Evolutionary conservation across 2,888 invertebrate species (phyloP), one percentile per base, ranked within the genome.

Genomic region (Sicus ferrugineus): DNA sequence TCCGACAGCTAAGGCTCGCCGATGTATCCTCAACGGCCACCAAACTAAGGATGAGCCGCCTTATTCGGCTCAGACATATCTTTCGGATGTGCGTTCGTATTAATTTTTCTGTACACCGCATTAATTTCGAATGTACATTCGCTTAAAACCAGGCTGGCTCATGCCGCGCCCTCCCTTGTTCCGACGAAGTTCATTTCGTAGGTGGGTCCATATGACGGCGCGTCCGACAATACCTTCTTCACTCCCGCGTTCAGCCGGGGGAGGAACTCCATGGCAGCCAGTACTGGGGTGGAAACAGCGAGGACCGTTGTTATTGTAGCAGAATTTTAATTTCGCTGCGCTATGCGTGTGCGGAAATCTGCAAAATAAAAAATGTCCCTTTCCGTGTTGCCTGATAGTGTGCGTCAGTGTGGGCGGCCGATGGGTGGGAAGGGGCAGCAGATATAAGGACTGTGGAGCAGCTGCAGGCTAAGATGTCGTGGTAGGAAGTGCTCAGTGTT

Each of bases 241-340:
- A 82, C 80, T 79, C 79, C 76, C 78, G 79, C 80, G 82, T 79
- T 83, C 82, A 83, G 83, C 21, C 14, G 21, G 23, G 50, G 61
- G 14, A n/a, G 50, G 31, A 54, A 67, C 46, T 42, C 46, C 9
- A 54, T 54, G 38, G 54, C 66, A 42, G 66, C 56, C 30, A 14
- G 14, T 54, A 34, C 38, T 64, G 52, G 26, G 34, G 38, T 54
- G 65, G 21, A 28, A 30, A 34, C n/a, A 48, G 6, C 52, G 21
- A 54, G 65, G 52, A 34, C 56, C 21, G 38, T 54, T 38, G 42
- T 56, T 16, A 58, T 30, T 78, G 23, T 6, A 7, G 78, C 81
- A 78, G 79, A 82, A 82, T 78, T 82, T 81, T 83, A 82, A 83
- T 83, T 81, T 28, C 73, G 72, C 72, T 42, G 80, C 77, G 76